phyloP scores from a whole-genome alignment of 92 coral and sea anemone species.

The Phenganax subtilis region DNA sequence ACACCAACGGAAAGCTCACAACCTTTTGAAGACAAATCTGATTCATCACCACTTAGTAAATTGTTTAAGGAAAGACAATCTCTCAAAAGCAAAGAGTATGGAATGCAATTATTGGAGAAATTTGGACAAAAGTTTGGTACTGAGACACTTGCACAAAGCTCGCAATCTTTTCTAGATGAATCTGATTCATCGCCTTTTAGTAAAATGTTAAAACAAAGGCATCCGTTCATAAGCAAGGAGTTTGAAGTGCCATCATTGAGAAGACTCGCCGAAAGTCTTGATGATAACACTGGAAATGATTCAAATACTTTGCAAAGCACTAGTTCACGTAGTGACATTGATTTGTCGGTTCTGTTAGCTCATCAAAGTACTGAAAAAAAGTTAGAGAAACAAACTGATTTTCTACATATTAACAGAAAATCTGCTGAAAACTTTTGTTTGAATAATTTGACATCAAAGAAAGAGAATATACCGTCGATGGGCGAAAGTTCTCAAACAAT shows the following conservation, averaged over 20 bases:
- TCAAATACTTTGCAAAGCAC: background rate
- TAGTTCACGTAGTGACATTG: background rate
- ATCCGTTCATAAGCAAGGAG: background rate
- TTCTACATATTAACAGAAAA: too few relatives aligned
- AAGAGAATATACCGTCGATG: background rate
- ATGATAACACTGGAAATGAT: too few relatives aligned
- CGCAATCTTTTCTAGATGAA: background rate
- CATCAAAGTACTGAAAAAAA: background rate
- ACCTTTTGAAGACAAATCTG: background rate
- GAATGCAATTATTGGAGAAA: background rate
- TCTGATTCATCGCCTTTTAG: background rate
- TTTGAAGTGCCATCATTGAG: background rate
- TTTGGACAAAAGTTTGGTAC: background rate
- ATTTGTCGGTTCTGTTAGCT: background rate
- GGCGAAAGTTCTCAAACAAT: background rate
- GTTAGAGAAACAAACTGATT: background rate
- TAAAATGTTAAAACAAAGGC: background rate
- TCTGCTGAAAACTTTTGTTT: too few relatives aligned
- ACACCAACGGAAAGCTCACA: background rate
- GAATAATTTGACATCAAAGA: background rate
- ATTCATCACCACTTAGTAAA: background rate
- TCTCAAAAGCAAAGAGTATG: background rate
- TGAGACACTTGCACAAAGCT: background rate
- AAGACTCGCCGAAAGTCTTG: background rate
- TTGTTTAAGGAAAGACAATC: background rate